Conservation (phyloP, 2,797 vertebrate genomes). For the Perodicticus potto region DNA sequence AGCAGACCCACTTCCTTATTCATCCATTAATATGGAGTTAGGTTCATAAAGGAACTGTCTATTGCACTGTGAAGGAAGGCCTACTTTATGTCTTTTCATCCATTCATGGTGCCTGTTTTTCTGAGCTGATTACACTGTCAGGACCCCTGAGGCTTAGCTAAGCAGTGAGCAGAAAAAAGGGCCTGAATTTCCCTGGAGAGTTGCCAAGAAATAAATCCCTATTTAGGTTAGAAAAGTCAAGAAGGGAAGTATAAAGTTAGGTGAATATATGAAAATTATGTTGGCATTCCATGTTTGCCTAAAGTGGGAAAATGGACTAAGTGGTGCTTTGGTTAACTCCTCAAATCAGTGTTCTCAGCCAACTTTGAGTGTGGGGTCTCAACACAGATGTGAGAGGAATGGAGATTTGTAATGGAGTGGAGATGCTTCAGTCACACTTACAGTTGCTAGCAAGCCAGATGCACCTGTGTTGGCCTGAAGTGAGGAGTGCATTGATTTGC, state of each 20-base stretch:
- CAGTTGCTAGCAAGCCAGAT: neutral
- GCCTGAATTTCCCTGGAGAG: neutral
- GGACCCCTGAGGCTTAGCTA: neutral
- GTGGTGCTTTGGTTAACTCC: constrained; percentile 20
- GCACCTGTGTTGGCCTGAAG: constrained; percentile 57
- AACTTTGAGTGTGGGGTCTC: neutral
- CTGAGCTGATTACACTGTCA: neutral
- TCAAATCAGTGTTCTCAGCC: neutral
- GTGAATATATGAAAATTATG: neutral
- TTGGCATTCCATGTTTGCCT: constrained; percentile 36
- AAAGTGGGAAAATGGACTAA: constrained; percentile 3
- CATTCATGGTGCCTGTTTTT: neutral
- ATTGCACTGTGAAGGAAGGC: neutral
- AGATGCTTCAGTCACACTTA: constrained; percentile 46
- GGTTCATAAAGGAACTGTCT: neutral
- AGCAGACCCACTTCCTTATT: neutral
- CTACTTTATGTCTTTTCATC: neutral
- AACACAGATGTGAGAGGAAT: neutral
- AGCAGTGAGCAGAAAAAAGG: neutral
- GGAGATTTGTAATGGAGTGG: neutral
- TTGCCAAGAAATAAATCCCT: neutral
- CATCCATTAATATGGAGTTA: neutral
- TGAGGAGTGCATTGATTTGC: constrained; percentile 6
- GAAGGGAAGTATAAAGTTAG: neutral
- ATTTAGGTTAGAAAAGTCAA: neutral